Evolutionary conservation across 1,140 invertebrate genomes (phyloP).

Genomic region (Caenorhabditis tropicalis): DNA sequence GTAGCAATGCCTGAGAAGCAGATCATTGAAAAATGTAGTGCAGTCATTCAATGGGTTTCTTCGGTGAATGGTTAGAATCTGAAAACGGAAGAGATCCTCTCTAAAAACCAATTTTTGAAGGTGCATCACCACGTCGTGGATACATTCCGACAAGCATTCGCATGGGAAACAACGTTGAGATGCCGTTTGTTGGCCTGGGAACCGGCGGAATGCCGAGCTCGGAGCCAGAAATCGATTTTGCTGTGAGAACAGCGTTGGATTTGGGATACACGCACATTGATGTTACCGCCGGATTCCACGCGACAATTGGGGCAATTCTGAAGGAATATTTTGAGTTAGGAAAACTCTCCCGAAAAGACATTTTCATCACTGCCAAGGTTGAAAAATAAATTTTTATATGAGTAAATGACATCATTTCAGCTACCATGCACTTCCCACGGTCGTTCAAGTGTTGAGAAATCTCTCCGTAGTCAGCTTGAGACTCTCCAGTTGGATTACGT

Average conservation of each 20-base stretch:
- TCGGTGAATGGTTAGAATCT: background rate
- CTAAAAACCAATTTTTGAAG: background rate
- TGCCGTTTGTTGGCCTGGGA: constrained; percentile 15
- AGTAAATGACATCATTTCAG: background rate
- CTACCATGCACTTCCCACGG: constrained; percentile 46
- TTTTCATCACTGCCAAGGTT: constrained; percentile 77
- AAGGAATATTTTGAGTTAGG: constrained; percentile 72
- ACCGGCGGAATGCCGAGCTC: background rate
- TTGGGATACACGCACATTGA: constrained; percentile 80
- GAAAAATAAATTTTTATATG: background rate
- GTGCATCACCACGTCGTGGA: background rate
- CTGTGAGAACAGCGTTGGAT: constrained; percentile 78
- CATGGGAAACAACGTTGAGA: background rate
- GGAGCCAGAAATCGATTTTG: background rate
- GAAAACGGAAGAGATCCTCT: background rate
- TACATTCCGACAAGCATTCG: background rate
- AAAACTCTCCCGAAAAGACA: constrained; percentile 72
- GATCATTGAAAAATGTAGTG: background rate
- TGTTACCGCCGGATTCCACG: constrained; percentile 76
- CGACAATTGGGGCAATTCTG: constrained; percentile 72
- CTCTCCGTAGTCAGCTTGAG: constrained; percentile 72
- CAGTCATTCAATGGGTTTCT: background rate
- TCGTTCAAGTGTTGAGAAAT: constrained; percentile 27
- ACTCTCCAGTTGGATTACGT: constrained; percentile 62
- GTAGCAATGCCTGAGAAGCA: no score